A percentile compares a stretch with the other conserved stretches of the same genome.
These are phyloP conservation scores for Margarornis squamiger DNA, from an alignment of 2,797 vertebrate genomes.

Conservation along the genomic window DNA sequence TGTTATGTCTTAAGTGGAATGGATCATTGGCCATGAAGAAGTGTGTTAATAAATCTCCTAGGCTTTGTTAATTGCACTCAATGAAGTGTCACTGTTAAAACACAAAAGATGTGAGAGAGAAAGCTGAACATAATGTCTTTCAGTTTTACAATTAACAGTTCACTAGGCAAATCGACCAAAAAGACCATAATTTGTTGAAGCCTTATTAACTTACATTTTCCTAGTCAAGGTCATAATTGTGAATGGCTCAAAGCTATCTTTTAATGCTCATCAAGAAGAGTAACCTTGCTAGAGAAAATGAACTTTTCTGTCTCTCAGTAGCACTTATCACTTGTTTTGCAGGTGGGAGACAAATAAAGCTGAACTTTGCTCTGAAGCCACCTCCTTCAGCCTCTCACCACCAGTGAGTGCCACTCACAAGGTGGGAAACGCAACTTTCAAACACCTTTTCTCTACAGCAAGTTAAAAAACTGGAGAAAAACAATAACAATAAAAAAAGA, in stretches of 20 bases:
- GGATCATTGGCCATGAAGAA: constrained; percentile 89
- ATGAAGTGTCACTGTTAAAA: constrained; percentile 91
- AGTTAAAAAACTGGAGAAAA: neutral
- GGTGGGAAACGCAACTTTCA: neutral
- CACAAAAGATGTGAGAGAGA: constrained; percentile 87
- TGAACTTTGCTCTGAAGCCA: constrained; percentile 7
- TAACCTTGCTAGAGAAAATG: constrained; percentile 70
- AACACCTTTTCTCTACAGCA: neutral
- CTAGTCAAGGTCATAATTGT: constrained; percentile 85
- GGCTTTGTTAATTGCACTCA: constrained; percentile 91
- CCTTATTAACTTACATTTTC: constrained; percentile 88
- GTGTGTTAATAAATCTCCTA: constrained; percentile 89
- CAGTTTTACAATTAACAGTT: constrained; percentile 91
- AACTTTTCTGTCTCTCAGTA: constrained; percentile 45
- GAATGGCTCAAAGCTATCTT: constrained; percentile 80
- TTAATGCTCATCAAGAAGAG: constrained; percentile 74
- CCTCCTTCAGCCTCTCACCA: constrained; percentile 1
- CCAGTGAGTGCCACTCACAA: neutral
- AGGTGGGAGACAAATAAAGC: constrained; percentile 67
- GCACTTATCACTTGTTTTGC: constrained; percentile 36
- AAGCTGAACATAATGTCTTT: constrained; percentile 88
- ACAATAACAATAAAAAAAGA: neutral
- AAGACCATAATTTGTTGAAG: constrained; percentile 88
- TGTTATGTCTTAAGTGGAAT: constrained; percentile 89
- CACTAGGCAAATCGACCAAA: constrained; percentile 87